These are phyloP conservation scores for Acanthiza pusilla DNA, from an alignment of 2,797 vertebrate genomes.

Conservation along the genomic window DNA sequence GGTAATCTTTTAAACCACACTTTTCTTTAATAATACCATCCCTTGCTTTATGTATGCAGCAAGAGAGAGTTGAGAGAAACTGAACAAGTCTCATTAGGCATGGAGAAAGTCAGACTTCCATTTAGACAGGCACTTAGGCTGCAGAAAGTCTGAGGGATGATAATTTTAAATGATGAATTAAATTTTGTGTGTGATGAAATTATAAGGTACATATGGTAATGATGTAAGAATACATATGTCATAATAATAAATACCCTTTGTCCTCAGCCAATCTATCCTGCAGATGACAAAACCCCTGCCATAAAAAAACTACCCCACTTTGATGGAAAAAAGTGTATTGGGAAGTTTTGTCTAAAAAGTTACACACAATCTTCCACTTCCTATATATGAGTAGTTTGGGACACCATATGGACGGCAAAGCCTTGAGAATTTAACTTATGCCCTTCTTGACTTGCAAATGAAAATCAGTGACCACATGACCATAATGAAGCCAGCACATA, in stretches of 20 bases:
- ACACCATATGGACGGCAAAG: not conserved
- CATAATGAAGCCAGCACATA: not conserved
- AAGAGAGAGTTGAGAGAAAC: not conserved
- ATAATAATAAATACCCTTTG: not conserved
- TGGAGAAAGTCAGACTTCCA: not conserved
- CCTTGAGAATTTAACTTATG: not conserved
- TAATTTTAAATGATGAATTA: not conserved
- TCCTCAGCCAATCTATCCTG: not conserved
- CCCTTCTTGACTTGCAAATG: not conserved
- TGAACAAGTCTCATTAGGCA: not conserved
- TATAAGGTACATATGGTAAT: not conserved
- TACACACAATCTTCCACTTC: not conserved
- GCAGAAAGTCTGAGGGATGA: not conserved
- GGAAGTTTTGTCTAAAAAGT: not conserved
- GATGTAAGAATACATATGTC: not conserved
- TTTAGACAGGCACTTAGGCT: not conserved
- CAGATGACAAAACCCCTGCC: not conserved
- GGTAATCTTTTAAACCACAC: not conserved
- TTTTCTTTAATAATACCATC: not conserved
- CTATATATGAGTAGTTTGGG: not conserved
- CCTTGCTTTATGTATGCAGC: not conserved
- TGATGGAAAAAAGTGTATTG: not conserved
- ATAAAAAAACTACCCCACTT: not conserved
- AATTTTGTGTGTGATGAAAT: not conserved
- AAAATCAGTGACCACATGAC: not conserved